Base-by-base conservation (phyloP, 2,797 vertebrate species). In the Rhynchotus rufescens region DNA sequence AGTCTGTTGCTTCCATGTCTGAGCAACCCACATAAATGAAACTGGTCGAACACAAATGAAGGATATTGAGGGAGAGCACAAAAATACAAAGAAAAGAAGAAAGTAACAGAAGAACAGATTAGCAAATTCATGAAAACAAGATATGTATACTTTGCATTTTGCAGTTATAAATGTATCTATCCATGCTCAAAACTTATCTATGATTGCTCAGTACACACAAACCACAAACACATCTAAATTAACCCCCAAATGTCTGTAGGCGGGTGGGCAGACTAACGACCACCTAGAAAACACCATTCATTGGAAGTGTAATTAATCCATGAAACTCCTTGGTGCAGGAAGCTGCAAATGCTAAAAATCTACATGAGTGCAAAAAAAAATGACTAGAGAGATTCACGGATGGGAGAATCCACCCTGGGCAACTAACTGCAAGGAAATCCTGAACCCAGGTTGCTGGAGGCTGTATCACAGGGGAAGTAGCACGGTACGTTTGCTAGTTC, bases 331-430 rank as follows among this genome's bases (percentile, higher is more conserved):
- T 88, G 44, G 68, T 80, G 40, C 40, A 45, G 44, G 49, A 34
- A 65, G 22, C 12, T 0, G 0, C 6, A 68, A 76, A 64, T 3
- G 6, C 6, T 57, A 12, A 11, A 32, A 34, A 3, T 40, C 47
- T 59, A 67, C 10, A 12, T 11, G 22, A 10, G 7, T 67, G 14
- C 12, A 61, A 71, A 79, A 15, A 15, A 52, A 71, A 42, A 42
- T 14, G n/a, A 56, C 11, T 28, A 23, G 36, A 75, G 25, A 75
- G 62, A 59, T n/a, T 90, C 0, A 28, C 5, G 3, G 15, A 26
- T 75, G 17, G 20, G 67, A 67, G 79, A 34, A 49, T 71, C 11
- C 26, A 64, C 49, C 4, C 15, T 56, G 44, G 13, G 19, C 71
- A 73, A 51, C 2, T 36, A 45, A 25, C 21, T 54, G 8, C 13